Conservation (phyloP, 1,140 invertebrate species). For the Eumaeus atala region DNA sequence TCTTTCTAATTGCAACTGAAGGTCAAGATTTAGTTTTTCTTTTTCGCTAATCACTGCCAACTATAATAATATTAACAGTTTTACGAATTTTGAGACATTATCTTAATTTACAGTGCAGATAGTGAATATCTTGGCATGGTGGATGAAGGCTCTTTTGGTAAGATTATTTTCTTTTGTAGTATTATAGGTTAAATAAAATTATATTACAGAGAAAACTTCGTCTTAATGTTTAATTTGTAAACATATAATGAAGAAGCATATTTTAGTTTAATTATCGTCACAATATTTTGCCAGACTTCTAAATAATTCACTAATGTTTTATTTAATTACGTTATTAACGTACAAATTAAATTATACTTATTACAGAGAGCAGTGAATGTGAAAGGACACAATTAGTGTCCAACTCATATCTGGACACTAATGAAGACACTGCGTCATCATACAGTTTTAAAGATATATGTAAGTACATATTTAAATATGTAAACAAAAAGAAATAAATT, state of each 20-base stretch:
- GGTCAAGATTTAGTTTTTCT: conserved; percentile 53
- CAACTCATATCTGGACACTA: conserved; percentile 44
- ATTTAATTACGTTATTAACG: conserved; percentile 23
- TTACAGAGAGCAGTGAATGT: conserved; percentile 49
- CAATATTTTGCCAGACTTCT: too few relatives aligned
- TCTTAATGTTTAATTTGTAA: too few relatives aligned
- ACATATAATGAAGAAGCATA: too few relatives aligned
- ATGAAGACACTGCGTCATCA: conserved; percentile 38
- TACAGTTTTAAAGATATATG: conserved; percentile 57
- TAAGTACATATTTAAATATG: conserved; percentile 27
- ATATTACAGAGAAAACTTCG: too few relatives aligned
- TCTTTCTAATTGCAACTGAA: conserved; percentile 37
- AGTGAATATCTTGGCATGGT: conserved; percentile 66
- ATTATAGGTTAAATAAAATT: neutral
- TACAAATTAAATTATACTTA: conserved; percentile 56
- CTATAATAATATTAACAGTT: neutral
- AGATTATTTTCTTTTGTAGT: conserved; percentile 23
- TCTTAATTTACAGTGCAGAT: conserved; percentile 59
- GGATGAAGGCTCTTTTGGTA: conserved; percentile 63
- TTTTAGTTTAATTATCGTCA: too few relatives aligned
- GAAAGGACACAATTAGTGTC: conserved; percentile 48
- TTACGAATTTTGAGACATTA: conserved; percentile 4
- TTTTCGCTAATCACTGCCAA: conserved; percentile 41
- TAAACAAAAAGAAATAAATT: too few relatives aligned
- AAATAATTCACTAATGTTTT: neutral